Percentiles rank a stretch among this genome's conserved stretches.
Evolutionary conservation across 2,888 invertebrate genomes (phyloP).

Genomic region (Acrocyrtus sp.): DNA sequence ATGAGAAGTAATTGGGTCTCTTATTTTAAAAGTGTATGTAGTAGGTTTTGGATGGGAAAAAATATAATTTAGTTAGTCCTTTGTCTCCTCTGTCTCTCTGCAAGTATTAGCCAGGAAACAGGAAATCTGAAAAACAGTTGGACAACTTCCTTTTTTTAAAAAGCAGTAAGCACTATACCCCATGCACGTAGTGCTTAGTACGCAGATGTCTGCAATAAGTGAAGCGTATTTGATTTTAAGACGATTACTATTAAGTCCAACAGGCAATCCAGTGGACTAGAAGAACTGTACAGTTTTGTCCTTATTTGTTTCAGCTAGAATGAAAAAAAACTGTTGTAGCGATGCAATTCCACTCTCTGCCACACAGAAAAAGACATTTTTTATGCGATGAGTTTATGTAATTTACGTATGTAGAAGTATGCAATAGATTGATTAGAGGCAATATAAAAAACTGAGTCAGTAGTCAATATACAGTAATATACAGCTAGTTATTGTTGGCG

Average conservation of each 20-base stretch:
- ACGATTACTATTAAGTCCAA: too few relatives aligned
- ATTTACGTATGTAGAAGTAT: constrained; percentile 1
- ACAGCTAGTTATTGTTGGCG: not conserved
- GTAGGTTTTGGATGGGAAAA: not conserved
- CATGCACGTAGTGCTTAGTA: too few relatives aligned
- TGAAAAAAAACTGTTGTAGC: too few relatives aligned
- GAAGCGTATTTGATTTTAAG: too few relatives aligned
- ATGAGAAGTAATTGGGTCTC: constrained; percentile 2
- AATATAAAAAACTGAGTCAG: not conserved
- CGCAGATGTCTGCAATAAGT: too few relatives aligned
- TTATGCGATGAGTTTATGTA: constrained; percentile 10
- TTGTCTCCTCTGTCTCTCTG: not conserved
- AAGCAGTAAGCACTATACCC: not conserved
- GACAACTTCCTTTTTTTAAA: constrained; percentile 59
- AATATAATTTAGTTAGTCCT: too few relatives aligned
- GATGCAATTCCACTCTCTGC: too few relatives aligned
- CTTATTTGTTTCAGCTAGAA: not conserved
- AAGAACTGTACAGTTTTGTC: not conserved
- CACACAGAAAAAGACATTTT: too few relatives aligned
- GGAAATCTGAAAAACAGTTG: constrained; percentile 63
- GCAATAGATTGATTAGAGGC: not conserved
- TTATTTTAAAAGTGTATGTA: too few relatives aligned
- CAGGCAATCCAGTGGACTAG: too few relatives aligned
- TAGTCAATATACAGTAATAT: not conserved
- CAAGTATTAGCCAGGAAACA: constrained; percentile 61